Percentiles rank a stretch among this genome's conserved stretches.
Evolutionary conservation across 2,888 invertebrate species (phyloP).

Genomic region (Sericinus montela): DNA sequence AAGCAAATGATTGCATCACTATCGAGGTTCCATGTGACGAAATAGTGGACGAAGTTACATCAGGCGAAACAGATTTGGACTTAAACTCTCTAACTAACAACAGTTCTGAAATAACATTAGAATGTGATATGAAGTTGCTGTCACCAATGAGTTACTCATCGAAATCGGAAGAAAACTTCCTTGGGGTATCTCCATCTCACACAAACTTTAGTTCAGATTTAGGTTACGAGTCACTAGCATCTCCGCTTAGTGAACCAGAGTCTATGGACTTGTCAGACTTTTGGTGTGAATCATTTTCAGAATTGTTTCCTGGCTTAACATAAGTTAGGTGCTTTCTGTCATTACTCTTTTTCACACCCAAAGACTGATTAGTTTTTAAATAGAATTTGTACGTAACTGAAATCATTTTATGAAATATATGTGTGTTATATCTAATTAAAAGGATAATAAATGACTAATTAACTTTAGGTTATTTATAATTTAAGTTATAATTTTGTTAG

Average conservation of each 20-base stretch:
- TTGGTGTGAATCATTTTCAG: constrained; percentile 87
- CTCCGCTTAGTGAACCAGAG: constrained; percentile 68
- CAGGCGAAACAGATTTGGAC: constrained; percentile 50
- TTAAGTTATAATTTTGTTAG: constrained; percentile 22
- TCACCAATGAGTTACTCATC: constrained; percentile 67
- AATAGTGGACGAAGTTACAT: constrained; percentile 49
- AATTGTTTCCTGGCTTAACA: constrained; percentile 86
- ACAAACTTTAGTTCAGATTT: constrained; percentile 65
- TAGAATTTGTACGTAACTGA: constrained; percentile 32
- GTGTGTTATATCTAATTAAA: constrained; percentile 23
- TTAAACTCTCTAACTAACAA: constrained; percentile 43
- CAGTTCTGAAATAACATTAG: constrained; percentile 45
- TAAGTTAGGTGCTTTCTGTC: constrained; percentile 59
- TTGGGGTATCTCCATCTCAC: constrained; percentile 64
- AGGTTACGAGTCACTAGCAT: constrained; percentile 71
- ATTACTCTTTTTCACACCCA: constrained; percentile 47
- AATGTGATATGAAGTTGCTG: constrained; percentile 65
- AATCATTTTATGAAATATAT: constrained; percentile 26
- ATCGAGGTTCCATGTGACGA: constrained; percentile 84
- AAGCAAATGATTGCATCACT: constrained; percentile 85
- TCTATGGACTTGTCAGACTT: constrained; percentile 79
- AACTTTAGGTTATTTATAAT: constrained; percentile 26
- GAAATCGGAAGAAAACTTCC: constrained; percentile 48
- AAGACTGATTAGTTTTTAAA: constrained; percentile 71
- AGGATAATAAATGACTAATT: constrained; percentile 42